Evolutionary conservation across 2,113 vertebrate genomes (phyloP), one percentile per base, ranked within the genome.

Genomic region (Leuciscus idus): DNA sequence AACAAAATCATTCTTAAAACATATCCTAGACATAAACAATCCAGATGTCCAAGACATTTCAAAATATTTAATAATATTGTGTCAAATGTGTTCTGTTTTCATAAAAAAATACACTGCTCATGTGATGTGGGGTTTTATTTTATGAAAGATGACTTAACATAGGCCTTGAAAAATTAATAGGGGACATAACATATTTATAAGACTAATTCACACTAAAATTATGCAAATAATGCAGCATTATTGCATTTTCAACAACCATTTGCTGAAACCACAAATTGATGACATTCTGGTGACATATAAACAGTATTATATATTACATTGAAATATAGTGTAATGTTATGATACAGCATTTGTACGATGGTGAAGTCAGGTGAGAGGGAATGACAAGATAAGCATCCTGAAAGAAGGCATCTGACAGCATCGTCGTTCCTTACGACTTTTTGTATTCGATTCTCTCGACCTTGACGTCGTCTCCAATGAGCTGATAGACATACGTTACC

Each of bases 381-480:
- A 95, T 94, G 92, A 94, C 95, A 92, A 82, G 62, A 88, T 61
- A 89, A 86, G 74, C 78, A 81, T 83, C 92, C 88, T 88, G 81
- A 68, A 86, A 46, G 30, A 78, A 73, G 82, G 85, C 66, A 78
- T 64, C 84, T 3, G n/a, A 6, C 36, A 64, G 73, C 72, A 89
- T 79, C 72, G 30, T 4, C 59, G 12, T 12, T 72, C 74, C 15
- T 96, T 96, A 99, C 39, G 97, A 97, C 72, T 99, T 99, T 93
- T 99, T 99, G 93, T 99, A 99, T 93, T 99, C 98, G 4, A 99
- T 99, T 93, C 98, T 95, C 94, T 99, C 98, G 94, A 99, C 98
- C 94, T 99, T 99, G 84, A 99, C 98, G 46, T 99, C 98, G 76
- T 99, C 98, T 36, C 97, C 97, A 86, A 99, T 99, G 90, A 99